Base-by-base conservation (phyloP, 2,113 vertebrate species). In the Eurypyga helias region DNA sequence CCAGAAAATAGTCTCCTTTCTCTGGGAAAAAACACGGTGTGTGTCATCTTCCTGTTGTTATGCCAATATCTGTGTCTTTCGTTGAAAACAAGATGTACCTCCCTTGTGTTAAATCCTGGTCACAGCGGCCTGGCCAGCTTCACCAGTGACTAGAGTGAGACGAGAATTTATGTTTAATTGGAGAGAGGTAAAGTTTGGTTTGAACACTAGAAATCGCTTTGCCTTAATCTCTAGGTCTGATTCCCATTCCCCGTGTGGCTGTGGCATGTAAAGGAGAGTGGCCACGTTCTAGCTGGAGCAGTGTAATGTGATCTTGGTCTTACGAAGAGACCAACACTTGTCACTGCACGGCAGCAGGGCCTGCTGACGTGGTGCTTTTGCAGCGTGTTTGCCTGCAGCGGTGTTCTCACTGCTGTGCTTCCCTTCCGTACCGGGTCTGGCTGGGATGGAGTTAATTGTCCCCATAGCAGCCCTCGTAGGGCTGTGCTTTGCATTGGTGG, bases 21-120 rank as follows among this genome's bases (percentile, higher is more conserved):
- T 98, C 82, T 99, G 99, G 99, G 98, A 98, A 75, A 99, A 99
- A 97, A 99, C 98, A 69, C 98, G 96, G 99, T 99, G 66, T 66
- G 98, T 98, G 16, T 65, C 64, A 33, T 31, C 54, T 83, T 64
- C 80, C 28, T 19, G 1, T 28, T 58, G 49, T 58, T 34, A 20
- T 7, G 57, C 71, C 38, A n/a, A 25, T 19, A 21, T 24, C 66
- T 38, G n/a, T 3, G 13, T 20, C 71, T 70, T 72, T 73, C n/a
- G 26, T 45, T 52, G 52, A 8, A 58, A 93, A 24, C 33, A 48
- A 34, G 41, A 48, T 78, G 4, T 45, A 20, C 29, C 46, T 78
- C 51, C 70, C 82, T 41, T 36, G 29, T 34, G n/a, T 88, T 72
- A 48, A 33, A 21, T 55, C 67, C 61, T 64, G 36, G 25, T 76